Evolutionary conservation across 35 echinoderm and acorn worm genomes (phyloP).

Genomic region (Holothuria glaberrima): DNA sequence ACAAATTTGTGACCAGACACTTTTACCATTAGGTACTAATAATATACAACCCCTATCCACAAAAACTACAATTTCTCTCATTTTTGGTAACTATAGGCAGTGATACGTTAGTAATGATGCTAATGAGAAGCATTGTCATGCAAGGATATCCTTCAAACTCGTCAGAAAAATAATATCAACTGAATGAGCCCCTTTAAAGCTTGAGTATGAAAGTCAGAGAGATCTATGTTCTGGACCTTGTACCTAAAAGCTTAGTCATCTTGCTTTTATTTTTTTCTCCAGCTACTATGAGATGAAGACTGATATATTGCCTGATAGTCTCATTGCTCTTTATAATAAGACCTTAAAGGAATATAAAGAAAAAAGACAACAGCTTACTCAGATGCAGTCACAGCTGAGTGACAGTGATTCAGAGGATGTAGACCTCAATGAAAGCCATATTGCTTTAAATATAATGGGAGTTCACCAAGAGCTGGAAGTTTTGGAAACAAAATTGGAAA

Average conservation of each 20-base stretch:
- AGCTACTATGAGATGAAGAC: slow-evolving; percentile 39
- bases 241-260: background rate
- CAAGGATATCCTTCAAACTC: too few relatives aligned
- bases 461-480: slow-evolving; percentile 61
- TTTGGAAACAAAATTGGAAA: slow-evolving; percentile 66
- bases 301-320: slow-evolving; percentile 48
- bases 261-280: background rate
- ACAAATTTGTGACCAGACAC: too few relatives aligned
- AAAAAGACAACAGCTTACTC: slow-evolving; percentile 25
- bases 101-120: too few relatives aligned
- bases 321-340: slow-evolving; percentile 22
- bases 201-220: background rate
- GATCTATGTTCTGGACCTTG: background rate
- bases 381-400: slow-evolving; percentile 63
- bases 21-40: too few relatives aligned
- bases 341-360: slow-evolving; percentile 38
- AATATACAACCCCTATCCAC: too few relatives aligned
- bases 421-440: slow-evolving; percentile 71
- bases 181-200: too few relatives aligned
- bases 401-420: slow-evolving; percentile 42
- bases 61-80: too few relatives aligned
- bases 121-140: too few relatives aligned
- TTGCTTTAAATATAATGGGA: slow-evolving; percentile 57
- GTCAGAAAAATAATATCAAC: too few relatives aligned
- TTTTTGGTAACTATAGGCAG: too few relatives aligned